Evolutionary conservation across 1,140 invertebrate species (phyloP), one percentile per base, ranked within the genome.

Genomic region (Drosophila guanche): DNA sequence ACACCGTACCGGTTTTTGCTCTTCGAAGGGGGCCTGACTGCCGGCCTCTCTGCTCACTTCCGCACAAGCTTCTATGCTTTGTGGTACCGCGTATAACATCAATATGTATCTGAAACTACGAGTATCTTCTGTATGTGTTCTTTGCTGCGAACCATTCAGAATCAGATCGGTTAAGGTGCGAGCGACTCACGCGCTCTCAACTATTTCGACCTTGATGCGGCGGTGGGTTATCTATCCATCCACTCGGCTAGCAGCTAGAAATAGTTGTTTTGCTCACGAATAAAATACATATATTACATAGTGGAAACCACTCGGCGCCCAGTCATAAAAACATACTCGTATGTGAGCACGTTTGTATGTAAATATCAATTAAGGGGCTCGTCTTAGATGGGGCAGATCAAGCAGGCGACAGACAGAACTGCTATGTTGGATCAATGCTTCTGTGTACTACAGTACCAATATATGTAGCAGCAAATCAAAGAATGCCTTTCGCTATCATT

Each of bases 181-280:
- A 71, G 50, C 48, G 42, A 51, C 62, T 43, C 78, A 65, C 65
- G 70, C 70, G 70, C 70, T 73, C 69, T 75, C 69, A 86, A 88
- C 83, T 66, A 81, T 79, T 86, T 88, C 60, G 84, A 83, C 83
- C 83, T 86, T 86, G 83, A 81, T 83, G 46, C 47, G 52, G 41
- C 67, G 62, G 57, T 54, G 54, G 76, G 57, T 60, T 84, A 72
- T 67, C 61, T 76, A 71, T 71, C 66, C 58, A 53, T 41, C 37
- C 52, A 55, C 41, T 73, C n/a, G 47, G 16, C 12, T 40, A 40
- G 14, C 53, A 6, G 53, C 53, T 55, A 55, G 22, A 45, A 55
- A 55, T 55, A 55, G 69, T 55, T 73, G 58, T 55, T 63, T 73
- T 57, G 47, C 69, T 22, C 40, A 58, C 55, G 57, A 16, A n/a